These are phyloP conservation scores for Vidua chalybeata DNA, from an alignment of 2,113 vertebrate genomes.

Conservation along the genomic window DNA sequence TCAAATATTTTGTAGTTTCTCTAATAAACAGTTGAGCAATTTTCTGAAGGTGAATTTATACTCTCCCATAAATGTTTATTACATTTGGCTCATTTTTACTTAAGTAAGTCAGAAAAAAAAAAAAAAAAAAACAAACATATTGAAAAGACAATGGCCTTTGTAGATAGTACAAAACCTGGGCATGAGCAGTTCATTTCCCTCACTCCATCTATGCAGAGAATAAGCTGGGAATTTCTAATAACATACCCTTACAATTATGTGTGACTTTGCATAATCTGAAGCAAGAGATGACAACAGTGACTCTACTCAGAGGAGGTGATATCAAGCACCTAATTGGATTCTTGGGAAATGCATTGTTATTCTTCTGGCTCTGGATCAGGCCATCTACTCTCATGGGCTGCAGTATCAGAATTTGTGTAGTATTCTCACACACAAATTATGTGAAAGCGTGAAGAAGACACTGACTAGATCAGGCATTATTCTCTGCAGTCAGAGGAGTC, in stretches of 20 bases:
- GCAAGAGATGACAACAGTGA: background rate
- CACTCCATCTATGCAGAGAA: background rate
- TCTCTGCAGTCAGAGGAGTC: background rate
- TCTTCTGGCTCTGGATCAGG: background rate
- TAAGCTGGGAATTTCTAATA: background rate
- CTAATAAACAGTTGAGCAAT: background rate
- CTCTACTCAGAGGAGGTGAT: background rate
- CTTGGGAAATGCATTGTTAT: background rate
- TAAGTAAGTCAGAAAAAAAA: background rate
- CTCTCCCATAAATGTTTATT: background rate
- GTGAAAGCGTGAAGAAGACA: background rate
- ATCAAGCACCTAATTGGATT: background rate
- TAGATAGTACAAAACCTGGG: background rate
- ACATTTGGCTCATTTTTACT: background rate
- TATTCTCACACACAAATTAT: background rate
- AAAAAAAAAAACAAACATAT: background rate
- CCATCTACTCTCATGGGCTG: background rate
- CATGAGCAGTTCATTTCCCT: background rate
- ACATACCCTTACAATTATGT: background rate
- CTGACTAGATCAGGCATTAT: background rate
- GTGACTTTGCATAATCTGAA: background rate
- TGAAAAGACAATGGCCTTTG: background rate
- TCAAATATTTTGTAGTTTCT: background rate
- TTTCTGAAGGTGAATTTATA: background rate
- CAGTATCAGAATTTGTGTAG: background rate